Conservation (phyloP, 2,797 vertebrate species). For the Chiropotes sagulatus region DNA sequence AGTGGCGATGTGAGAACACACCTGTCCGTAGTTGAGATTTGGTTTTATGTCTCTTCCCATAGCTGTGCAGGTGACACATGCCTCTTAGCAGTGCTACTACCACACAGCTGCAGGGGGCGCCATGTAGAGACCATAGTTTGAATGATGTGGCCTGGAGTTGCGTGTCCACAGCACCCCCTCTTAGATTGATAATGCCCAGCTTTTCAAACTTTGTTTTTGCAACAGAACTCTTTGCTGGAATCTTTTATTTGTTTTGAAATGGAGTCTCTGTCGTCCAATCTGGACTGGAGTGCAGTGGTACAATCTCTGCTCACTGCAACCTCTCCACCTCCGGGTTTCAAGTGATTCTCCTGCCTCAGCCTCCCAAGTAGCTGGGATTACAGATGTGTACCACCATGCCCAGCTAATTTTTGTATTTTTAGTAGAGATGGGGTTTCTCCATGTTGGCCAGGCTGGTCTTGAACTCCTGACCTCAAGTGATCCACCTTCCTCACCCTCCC, state of each 20-base stretch:
- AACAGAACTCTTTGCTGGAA: not conserved
- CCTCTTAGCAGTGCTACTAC: not conserved
- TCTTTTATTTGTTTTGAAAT: not conserved
- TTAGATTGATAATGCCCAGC: not conserved
- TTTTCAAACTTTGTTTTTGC: not conserved
- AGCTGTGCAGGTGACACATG: not conserved
- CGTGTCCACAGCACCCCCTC: not conserved
- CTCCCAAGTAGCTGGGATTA: not conserved
- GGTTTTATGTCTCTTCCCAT: not conserved
- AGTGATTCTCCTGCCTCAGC: not conserved
- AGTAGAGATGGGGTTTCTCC: not conserved
- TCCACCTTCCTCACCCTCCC: not conserved
- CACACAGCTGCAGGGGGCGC: not conserved
- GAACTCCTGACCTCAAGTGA: not conserved
- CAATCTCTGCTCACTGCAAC: not conserved
- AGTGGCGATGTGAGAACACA: no score
- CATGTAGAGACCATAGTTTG: accelerated
- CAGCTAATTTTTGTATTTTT: not conserved
- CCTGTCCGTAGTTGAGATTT: not conserved
- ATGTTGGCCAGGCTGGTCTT: not conserved
- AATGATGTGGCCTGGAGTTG: not conserved
- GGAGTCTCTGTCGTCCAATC: not conserved
- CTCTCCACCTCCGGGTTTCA: not conserved
- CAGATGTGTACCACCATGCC: not conserved
- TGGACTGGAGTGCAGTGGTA: not conserved